Evolutionary conservation across 1,140 invertebrate species (phyloP).

Genomic region (Melipona quadrifasciata): DNA sequence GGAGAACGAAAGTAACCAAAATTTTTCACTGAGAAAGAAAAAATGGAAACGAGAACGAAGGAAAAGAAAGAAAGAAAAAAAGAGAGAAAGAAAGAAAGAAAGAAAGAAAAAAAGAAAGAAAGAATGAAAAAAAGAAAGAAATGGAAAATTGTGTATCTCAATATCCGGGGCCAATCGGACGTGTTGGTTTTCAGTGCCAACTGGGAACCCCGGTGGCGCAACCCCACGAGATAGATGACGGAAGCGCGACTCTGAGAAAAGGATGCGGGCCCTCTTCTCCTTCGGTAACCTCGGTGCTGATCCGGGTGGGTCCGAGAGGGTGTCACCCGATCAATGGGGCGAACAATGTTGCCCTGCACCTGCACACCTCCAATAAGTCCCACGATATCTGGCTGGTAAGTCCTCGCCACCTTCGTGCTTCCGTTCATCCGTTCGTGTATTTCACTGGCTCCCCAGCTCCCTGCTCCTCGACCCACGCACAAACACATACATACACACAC

Average conservation of each 20-base stretch:
- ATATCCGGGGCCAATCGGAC: constrained; percentile 68
- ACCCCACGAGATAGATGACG: constrained; percentile 64
- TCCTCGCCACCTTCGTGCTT: constrained; percentile 70
- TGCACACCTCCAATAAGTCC: constrained; percentile 70
- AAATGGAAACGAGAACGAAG: too few species aligned
- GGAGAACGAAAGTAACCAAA: too few species aligned
- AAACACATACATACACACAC: too few species aligned
- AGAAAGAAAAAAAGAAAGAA: constrained; percentile 1
- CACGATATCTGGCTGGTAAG: constrained; percentile 71
- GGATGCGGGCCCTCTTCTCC: constrained; percentile 70
- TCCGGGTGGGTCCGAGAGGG: constrained; percentile 65
- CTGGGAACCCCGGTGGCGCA: constrained; percentile 65
- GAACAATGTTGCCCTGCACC: constrained; percentile 65
- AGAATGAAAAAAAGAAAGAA: constrained; percentile 16
- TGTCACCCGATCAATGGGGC: constrained; percentile 65
- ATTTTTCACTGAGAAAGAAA: too few species aligned
- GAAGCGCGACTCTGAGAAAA: constrained; percentile 64
- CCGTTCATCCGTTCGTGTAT: constrained; percentile 68
- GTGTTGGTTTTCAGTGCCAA: constrained; percentile 81
- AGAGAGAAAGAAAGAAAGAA: neutral
- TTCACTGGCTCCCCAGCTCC: constrained; percentile 36
- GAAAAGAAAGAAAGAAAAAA: neutral
- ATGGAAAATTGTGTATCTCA: constrained; percentile 47
- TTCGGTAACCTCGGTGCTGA: constrained; percentile 69
- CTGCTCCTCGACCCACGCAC: too few species aligned